A percentile compares a stretch with the other conserved stretches of the same genome.
These are phyloP conservation scores for Diadegma fenestrale DNA, from an alignment of 2,888 invertebrate species.

Conservation along the genomic window DNA sequence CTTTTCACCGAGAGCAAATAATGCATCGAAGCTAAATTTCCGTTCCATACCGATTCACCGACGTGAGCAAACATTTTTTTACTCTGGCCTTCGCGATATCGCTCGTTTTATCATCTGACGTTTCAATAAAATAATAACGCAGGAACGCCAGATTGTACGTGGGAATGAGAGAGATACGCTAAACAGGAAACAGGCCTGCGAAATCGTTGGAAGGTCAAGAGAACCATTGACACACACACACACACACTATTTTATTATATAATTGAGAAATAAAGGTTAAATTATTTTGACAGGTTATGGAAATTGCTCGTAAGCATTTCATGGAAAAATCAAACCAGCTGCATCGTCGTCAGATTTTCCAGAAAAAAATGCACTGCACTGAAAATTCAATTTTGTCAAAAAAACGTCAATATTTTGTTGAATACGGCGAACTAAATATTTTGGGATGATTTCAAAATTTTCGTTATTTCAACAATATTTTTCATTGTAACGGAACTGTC, in stretches of 20 bases:
- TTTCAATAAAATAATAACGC: constrained; percentile 39
- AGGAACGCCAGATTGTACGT: too few species aligned
- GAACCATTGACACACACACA: constrained; percentile 23
- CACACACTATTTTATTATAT: too few species aligned
- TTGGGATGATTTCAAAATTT: too few species aligned
- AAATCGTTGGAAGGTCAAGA: constrained; percentile 35
- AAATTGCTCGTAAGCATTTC: background rate
- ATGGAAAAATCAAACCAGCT: background rate
- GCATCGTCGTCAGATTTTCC: background rate
- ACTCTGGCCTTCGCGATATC: constrained; percentile 15
- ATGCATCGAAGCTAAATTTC: background rate
- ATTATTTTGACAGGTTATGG: constrained; percentile 13
- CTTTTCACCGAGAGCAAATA: background rate
- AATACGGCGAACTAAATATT: too few species aligned
- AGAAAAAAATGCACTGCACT: too few species aligned
- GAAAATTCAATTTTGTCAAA: too few species aligned
- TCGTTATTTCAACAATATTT: too few species aligned
- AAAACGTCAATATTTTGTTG: too few species aligned
- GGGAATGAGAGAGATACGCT: constrained; percentile 8
- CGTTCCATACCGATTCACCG: background rate
- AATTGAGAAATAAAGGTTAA: constrained; percentile 16
- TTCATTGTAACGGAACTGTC: too few species aligned
- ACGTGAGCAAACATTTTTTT: constrained; percentile 17
- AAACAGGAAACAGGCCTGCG: constrained; percentile 16
- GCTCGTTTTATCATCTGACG: constrained; percentile 17